Evolutionary conservation across 2,797 vertebrate species (phyloP).

Genomic region (Avahi laniger): DNA sequence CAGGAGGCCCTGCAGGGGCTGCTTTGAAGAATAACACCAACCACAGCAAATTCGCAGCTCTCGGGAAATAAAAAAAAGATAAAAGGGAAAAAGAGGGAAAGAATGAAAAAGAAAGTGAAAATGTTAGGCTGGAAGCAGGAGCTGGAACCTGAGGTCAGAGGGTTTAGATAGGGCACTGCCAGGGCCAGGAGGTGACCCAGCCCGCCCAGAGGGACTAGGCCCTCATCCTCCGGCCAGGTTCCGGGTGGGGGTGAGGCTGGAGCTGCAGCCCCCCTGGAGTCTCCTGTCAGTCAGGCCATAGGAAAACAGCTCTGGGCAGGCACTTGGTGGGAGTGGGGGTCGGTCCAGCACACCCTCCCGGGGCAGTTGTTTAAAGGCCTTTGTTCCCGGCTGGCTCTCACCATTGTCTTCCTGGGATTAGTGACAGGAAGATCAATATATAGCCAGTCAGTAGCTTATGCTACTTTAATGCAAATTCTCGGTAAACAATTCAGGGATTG

Average conservation of each 20-base stretch:
- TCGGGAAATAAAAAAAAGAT: not conserved
- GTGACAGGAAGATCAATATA: not conserved
- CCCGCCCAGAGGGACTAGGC: not conserved
- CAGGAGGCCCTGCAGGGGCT: not conserved
- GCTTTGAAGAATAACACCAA: not conserved
- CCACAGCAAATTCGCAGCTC: not conserved
- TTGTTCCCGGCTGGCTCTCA: too few species aligned
- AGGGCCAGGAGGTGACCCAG: too few species aligned
- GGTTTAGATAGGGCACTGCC: too few species aligned
- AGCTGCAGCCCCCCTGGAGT: too few species aligned
- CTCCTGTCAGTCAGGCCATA: too few species aligned
- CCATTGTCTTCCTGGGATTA: not conserved
- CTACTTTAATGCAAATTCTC: not conserved
- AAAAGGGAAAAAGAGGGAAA: not conserved
- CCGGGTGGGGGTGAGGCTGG: fast-evolving
- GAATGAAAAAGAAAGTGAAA: not conserved
- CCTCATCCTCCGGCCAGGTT: too few species aligned
- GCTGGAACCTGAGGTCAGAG: not conserved
- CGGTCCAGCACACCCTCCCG: too few species aligned
- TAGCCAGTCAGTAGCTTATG: not conserved
- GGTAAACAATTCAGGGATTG: not conserved
- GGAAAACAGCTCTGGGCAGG: too few species aligned
- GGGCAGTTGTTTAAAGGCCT: too few species aligned
- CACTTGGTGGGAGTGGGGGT: too few species aligned
- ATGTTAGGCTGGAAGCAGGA: too few species aligned